Evolutionary conservation across 2,797 vertebrate species (phyloP).

Genomic region (Saxicola maurus): DNA sequence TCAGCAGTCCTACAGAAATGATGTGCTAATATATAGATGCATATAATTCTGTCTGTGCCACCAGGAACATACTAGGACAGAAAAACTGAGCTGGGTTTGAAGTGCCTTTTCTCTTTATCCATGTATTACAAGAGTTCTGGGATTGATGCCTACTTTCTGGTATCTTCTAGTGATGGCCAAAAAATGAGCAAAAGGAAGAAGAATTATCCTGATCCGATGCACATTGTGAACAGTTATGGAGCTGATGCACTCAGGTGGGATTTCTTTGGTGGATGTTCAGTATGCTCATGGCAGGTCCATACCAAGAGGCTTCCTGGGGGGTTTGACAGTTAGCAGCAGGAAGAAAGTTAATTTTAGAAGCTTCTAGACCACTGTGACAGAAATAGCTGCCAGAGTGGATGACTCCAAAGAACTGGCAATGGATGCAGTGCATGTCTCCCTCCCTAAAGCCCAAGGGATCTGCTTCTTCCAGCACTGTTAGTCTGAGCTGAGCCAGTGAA

Average conservation of each 20-base stretch:
- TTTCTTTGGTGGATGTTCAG: not conserved
- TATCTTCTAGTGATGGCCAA: slow-evolving; percentile 88
- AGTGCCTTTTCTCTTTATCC: not conserved
- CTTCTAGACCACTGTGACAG: not conserved
- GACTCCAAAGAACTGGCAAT: not conserved
- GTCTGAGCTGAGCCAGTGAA: not conserved
- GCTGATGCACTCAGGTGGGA: slow-evolving; percentile 93
- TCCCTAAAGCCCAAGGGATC: not conserved
- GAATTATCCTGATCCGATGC: slow-evolving; percentile 92
- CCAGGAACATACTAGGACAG: not conserved
- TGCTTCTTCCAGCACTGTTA: not conserved
- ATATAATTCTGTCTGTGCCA: not conserved
- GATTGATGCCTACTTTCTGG: not conserved
- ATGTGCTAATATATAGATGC: not conserved
- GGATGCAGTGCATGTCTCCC: not conserved
- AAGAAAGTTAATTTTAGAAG: not conserved
- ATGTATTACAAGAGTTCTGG: not conserved
- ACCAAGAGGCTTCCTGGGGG: not conserved
- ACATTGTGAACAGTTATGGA: slow-evolving; percentile 86
- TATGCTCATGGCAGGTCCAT: not conserved
- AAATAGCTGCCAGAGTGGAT: not conserved
- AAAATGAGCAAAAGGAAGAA: slow-evolving; percentile 99
- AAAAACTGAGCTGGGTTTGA: not conserved
- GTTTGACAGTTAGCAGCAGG: not conserved
- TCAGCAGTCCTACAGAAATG: not conserved